phyloP scores from a whole-genome alignment of 2,797 vertebrate genomes.

The Mus caroli region DNA sequence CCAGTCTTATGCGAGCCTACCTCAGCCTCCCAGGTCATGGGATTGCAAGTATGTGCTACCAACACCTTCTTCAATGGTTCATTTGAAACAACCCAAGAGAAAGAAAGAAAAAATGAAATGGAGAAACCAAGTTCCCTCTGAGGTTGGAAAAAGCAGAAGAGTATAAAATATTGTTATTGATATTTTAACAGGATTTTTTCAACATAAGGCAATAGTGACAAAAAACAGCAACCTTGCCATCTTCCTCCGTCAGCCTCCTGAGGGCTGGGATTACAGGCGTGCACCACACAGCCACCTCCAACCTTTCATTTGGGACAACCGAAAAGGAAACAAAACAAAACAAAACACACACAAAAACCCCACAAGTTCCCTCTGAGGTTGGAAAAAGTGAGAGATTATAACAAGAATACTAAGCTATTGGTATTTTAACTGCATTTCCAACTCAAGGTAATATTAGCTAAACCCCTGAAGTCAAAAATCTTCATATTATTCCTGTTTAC shows the following conservation, averaged over 20 bases:
- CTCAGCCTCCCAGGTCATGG: background rate
- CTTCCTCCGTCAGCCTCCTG: background rate
- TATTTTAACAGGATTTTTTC: conserved; percentile 11
- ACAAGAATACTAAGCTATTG: background rate
- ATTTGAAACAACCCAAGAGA: background rate
- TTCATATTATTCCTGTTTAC: background rate
- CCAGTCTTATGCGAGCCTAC: too few species aligned
- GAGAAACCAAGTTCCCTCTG: background rate
- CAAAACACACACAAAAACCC: background rate
- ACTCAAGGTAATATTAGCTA: background rate
- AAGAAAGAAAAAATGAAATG: background rate
- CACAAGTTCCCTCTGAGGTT: conserved; percentile 11
- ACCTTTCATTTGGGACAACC: conserved; percentile 13
- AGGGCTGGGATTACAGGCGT: background rate
- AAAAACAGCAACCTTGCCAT: background rate
- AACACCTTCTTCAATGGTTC: background rate
- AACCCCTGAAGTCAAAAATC: background rate
- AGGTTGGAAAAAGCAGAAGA: background rate
- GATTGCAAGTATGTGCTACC: background rate
- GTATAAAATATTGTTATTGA: background rate
- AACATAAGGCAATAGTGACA: background rate
- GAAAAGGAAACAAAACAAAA: background rate
- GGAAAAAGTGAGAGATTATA: conserved; percentile 26
- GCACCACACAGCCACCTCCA: background rate
- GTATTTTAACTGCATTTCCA: background rate